A percentile compares a stretch with the other conserved stretches of the same genome.
Conservation (phyloP, 2,797 vertebrate species). For the Pantherophis alleghaniensis region DNA sequence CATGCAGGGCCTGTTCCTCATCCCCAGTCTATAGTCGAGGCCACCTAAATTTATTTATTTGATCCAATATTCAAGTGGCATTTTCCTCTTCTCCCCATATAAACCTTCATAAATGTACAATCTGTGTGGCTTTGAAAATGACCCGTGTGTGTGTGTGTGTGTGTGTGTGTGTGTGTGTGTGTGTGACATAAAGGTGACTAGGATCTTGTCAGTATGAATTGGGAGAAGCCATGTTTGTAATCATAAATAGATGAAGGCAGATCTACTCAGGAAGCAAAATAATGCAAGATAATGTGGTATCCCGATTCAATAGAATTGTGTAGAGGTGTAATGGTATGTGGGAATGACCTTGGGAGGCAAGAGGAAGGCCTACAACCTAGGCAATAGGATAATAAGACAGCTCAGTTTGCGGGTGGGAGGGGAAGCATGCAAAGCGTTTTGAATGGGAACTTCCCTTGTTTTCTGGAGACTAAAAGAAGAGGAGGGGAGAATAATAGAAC, state of each 20-base stretch:
- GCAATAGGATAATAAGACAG: background rate
- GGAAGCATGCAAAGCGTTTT: background rate
- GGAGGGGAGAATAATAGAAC: background rate
- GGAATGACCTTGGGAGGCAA: background rate
- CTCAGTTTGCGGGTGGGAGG: background rate
- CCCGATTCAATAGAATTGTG: background rate
- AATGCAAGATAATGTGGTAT: background rate
- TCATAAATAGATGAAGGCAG: background rate
- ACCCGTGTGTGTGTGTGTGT: background rate
- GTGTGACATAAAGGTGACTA: background rate
- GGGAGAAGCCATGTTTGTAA: background rate
- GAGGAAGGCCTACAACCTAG: background rate
- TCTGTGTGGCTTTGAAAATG: background rate
- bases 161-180: no score
- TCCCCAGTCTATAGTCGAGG: background rate
- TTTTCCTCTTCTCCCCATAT: background rate
- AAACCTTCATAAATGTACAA: background rate
- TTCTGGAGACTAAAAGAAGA: background rate
- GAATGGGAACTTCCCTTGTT: background rate
- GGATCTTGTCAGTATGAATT: background rate
- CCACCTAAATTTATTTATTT: background rate
- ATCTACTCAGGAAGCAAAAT: background rate
- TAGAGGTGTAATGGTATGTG: background rate
- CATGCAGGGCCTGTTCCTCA: background rate
- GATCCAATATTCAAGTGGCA: background rate